Base-by-base conservation (phyloP, 2,113 vertebrate genomes). In the Mungos mungo region DNA sequence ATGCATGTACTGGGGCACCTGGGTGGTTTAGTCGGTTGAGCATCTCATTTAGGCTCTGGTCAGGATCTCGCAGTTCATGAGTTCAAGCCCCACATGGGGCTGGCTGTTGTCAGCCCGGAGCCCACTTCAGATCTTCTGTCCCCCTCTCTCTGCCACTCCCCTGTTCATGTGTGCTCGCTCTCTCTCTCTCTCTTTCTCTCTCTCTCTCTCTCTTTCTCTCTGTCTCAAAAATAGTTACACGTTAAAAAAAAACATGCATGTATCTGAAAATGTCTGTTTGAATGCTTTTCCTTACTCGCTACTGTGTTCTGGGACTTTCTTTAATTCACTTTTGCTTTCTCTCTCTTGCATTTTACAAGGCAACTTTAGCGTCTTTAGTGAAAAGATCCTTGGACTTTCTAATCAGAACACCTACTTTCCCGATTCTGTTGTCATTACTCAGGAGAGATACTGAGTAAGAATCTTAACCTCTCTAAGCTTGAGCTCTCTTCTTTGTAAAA, bases 221-320 rank as follows among this genome's bases (percentile, higher is more conserved):
- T 23, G 57, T 60, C 57, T 60, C 7, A 23, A 60, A 60, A 60
- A 60, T 60, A 60, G 19, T 7, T 60, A 60, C 19, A 69, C 47
- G 79, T 85, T 69, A 82, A 11, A 57, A 92, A 57, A 92, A 88
- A 95, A 18, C 72, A 60, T 38, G 31, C 33, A 45, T 50, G 8
- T 80, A 85, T 96, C 47, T 94, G 57, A 95, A 95, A 92, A 81
- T 81, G 31, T 54, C 8, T 81, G 19, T 63, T 87, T 88, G 33
- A 65, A 72, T 68, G 25, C 41, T 89, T 86, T 88, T 41, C 15
- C 47, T 90, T 72, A 35, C 69, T 60, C 50, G 12, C 7, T 89
- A 69, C 10, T 29, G 15, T 80, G 52, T 93, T 96, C 69, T 84
- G 47, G 33, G 85, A 90, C 65, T 86, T 68, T 93, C 38, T 93